These are phyloP conservation scores for Epinotia demarniana DNA, from an alignment of 2,888 invertebrate genomes.

Conservation along the genomic window DNA sequence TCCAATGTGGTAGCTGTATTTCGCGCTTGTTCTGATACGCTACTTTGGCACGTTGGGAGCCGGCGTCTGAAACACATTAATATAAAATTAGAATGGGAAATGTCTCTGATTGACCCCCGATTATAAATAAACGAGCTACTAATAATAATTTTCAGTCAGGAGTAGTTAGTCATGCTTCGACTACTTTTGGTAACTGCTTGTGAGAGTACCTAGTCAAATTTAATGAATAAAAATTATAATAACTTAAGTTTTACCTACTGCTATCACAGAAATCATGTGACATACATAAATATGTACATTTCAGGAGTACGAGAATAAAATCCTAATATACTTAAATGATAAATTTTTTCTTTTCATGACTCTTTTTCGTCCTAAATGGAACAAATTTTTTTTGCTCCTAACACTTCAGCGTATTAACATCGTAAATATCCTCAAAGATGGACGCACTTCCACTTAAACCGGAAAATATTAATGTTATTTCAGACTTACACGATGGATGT, in stretches of 20 bases:
- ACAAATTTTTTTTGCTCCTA: conserved; percentile 7
- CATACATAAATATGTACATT: background rate
- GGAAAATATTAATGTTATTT: conserved; percentile 23
- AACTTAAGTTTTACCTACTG: background rate
- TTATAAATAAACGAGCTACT: background rate
- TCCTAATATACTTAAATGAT: background rate
- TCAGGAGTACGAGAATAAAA: background rate
- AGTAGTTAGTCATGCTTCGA: background rate
- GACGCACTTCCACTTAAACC: conserved; percentile 9
- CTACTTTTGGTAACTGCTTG: background rate
- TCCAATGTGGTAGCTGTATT: background rate
- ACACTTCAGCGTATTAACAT: background rate
- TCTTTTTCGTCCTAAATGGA: background rate
- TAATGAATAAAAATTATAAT: background rate
- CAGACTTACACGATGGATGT: background rate
- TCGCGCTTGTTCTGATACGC: background rate
- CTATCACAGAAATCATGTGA: background rate
- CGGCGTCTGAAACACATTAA: background rate
- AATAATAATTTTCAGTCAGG: background rate
- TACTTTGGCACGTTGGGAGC: background rate
- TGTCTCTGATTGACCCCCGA: background rate
- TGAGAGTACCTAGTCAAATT: background rate
- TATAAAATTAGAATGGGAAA: background rate
- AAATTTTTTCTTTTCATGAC: background rate
- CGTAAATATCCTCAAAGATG: conserved; percentile 14